Evolutionary conservation across 2,797 vertebrate genomes (phyloP).

Genomic region (Rhinichthys osculus): DNA sequence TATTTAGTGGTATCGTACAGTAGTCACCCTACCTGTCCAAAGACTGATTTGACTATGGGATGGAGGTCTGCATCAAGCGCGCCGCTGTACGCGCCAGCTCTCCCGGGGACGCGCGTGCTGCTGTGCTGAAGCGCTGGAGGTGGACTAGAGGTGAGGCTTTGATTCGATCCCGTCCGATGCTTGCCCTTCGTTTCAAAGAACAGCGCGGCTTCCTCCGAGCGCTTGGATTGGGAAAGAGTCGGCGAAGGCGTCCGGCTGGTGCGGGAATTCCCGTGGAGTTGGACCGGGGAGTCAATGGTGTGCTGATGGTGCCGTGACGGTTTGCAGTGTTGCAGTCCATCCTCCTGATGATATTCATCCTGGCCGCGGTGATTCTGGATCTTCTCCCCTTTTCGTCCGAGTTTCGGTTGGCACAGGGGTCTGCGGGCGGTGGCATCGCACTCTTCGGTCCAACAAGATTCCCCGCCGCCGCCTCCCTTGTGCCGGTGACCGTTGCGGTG

Average conservation of each 20-base stretch:
- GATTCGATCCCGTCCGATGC: slow-evolving; percentile 73
- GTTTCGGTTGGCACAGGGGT: slow-evolving; percentile 88
- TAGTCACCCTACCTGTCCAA: slow-evolving; percentile 82
- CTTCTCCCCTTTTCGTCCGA: slow-evolving; percentile 67
- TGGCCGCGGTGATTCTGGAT: slow-evolving; percentile 66
- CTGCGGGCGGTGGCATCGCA: slow-evolving; percentile 87
- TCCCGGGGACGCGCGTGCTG: slow-evolving; percentile 69
- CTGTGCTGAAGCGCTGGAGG: slow-evolving; percentile 59
- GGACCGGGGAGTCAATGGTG: slow-evolving; percentile 58
- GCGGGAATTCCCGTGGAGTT: slow-evolving; percentile 61
- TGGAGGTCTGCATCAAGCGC: slow-evolving; percentile 78
- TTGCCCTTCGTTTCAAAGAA: slow-evolving; percentile 76
- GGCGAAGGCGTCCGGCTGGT: slow-evolving; percentile 70
- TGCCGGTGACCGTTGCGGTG: slow-evolving; percentile 67
- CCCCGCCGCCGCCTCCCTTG: slow-evolving; percentile 63
- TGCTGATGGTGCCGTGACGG: slow-evolving; percentile 43
- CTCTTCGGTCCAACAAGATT: slow-evolving; percentile 75
- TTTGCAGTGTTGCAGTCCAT: slow-evolving; percentile 55
- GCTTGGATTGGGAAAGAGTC: slow-evolving; percentile 68
- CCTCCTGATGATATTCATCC: slow-evolving; percentile 72
- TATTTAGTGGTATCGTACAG: neutral
- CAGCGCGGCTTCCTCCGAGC: slow-evolving; percentile 74
- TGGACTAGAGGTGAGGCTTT: slow-evolving; percentile 70
- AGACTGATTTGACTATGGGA: slow-evolving; percentile 92
- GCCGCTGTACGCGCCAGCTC: slow-evolving; percentile 61